Conservation (phyloP, 2,113 vertebrate species). For the Hemicordylus capensis region DNA sequence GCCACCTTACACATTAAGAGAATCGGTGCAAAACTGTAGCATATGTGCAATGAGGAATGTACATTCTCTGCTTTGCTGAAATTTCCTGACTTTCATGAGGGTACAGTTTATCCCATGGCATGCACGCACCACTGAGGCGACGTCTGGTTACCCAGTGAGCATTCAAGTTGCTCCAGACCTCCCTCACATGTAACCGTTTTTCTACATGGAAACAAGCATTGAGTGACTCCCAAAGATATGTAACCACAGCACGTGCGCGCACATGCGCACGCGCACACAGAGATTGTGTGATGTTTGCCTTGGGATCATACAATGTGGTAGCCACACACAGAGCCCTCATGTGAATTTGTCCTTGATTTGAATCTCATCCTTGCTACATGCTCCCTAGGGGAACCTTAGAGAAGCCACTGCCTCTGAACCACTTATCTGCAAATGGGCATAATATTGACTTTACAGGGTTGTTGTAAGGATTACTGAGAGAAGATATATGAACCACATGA, state of each 20-base stretch:
- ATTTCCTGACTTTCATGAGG: not conserved
- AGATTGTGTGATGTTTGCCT: not conserved
- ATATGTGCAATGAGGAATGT: not conserved
- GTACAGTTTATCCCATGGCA: not conserved
- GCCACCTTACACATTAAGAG: not conserved
- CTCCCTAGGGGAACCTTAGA: not conserved
- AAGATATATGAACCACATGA: not conserved
- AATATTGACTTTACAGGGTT: not conserved
- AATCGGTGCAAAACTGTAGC: not conserved
- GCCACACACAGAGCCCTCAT: not conserved
- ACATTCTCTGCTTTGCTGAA: not conserved
- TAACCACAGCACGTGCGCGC: not conserved
- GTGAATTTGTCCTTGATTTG: not conserved
- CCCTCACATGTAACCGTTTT: not conserved
- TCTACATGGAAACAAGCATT: conserved; percentile 8
- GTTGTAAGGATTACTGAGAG: not conserved
- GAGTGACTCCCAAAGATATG: not conserved
- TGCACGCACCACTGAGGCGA: not conserved
- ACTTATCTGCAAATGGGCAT: not conserved
- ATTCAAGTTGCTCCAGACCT: conserved; percentile 26
- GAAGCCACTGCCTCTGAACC: not conserved
- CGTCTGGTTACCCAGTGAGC: not conserved
- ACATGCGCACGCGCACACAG: too few relatives aligned
- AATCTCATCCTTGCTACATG: not conserved
- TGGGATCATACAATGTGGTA: not conserved